Base-by-base conservation (phyloP, 1,140 invertebrate genomes). In the Leucophenga varia region DNA sequence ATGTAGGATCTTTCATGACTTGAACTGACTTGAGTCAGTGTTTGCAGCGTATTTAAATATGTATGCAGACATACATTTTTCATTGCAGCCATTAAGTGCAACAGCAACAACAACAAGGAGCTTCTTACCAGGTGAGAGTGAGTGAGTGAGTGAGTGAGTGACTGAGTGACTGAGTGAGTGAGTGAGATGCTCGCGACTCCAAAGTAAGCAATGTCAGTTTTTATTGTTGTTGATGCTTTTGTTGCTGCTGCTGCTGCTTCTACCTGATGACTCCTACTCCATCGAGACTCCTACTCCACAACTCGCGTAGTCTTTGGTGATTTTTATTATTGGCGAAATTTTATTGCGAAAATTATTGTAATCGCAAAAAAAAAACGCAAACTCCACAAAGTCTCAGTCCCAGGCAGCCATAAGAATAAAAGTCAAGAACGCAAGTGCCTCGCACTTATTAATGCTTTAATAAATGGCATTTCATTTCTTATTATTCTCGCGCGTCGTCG, bases 401-500 rank as follows among this genome's bases (percentile, higher is more conserved):
- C 17, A 39, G 37, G 20, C 9, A 37, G 34, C 22, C 20, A 40
- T 17, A 28, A 30, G 5, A 39, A 19, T 3, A 39, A 39, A 13
- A 16, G 37, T 20, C 12, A 14, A 19, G n/a, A 17, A 28, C 20
- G 48, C 48, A 55, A 61, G 60, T 61, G 55, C 40, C 55, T 70
- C 61, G 67, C 65, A 70, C 67, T 70, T 70, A 70, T 70, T 70
- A 70, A 70, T 70, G 67, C 65, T 70, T 49, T 70, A 70, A 70
- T 70, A 70, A 70, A 70, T 70, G 67, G 65, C 67, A 70, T 70
- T 70, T 70, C 67, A 70, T 70, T 70, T 70, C 64, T 70, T 65
- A 70, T 70, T 70, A 70, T 70, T 70, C 61, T 57, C 57, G 57
- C 59, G 55, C 58, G 59, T 61, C 53, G 49, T 55, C 49, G 39